A percentile compares a stretch with the other conserved stretches of the same genome.
Conservation (phyloP, 2,888 invertebrate genomes). For the Nysson spinosus region DNA sequence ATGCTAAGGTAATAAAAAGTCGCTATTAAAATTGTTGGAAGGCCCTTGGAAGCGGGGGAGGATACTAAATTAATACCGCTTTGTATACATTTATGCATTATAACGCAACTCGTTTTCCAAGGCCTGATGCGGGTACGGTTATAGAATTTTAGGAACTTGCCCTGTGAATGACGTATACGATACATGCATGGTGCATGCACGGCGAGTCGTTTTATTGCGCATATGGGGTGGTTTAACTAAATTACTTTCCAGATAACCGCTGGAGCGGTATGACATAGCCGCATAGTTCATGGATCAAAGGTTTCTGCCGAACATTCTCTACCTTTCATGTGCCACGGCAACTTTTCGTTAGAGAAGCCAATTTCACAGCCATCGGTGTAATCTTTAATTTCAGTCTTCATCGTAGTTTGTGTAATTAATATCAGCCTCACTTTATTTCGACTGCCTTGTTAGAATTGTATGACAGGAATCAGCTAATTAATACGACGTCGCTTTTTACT, state of each 20-base stretch:
- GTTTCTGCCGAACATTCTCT: slow-evolving; percentile 55
- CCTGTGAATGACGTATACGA: slow-evolving; percentile 29
- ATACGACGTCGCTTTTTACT: background rate
- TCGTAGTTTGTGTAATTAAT: slow-evolving; percentile 28
- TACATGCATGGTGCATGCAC: slow-evolving; percentile 25
- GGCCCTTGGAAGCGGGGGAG: background rate
- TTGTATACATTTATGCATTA: slow-evolving; percentile 4
- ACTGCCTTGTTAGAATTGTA: background rate
- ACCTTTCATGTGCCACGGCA: slow-evolving; percentile 47
- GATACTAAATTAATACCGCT: background rate
- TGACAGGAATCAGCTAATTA: background rate
- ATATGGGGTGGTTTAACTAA: slow-evolving; percentile 62
- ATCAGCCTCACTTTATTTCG: background rate
- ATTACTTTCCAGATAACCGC: slow-evolving; percentile 63
- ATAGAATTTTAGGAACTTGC: slow-evolving; percentile 43
- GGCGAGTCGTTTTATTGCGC: slow-evolving; percentile 57
- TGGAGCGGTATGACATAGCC: slow-evolving; percentile 58
- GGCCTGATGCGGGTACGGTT: slow-evolving; percentile 11
- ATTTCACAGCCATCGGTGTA: slow-evolving; percentile 42
- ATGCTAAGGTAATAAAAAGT: too few species aligned
- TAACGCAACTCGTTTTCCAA: background rate
- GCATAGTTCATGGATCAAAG: slow-evolving; percentile 66
- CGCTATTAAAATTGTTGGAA: too few species aligned
- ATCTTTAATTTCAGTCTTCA: slow-evolving; percentile 41
- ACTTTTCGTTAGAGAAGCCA: slow-evolving; percentile 36